Evolutionary conservation across 2,888 invertebrate species (phyloP).

Genomic region (Argyresthia albistria): DNA sequence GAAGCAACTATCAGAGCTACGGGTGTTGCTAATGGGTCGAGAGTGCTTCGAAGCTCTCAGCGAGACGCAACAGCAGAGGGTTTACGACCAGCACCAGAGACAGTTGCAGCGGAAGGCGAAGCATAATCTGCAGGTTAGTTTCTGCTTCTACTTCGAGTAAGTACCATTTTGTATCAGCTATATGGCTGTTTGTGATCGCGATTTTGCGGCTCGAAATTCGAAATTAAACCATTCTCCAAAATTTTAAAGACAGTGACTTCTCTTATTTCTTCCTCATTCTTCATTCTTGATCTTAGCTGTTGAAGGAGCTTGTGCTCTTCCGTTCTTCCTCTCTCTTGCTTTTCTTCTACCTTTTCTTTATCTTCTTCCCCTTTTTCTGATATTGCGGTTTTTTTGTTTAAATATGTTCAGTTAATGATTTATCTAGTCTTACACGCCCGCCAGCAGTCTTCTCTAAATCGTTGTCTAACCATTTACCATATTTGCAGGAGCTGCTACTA

Average conservation of each 20-base stretch:
- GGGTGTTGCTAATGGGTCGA: constrained; percentile 92
- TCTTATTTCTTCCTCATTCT: too few relatives aligned
- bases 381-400: too few relatives aligned
- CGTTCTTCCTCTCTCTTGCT: neutral
- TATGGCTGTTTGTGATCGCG: too few relatives aligned
- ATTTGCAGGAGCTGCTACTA: constrained; percentile 82
- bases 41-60: constrained; percentile 94
- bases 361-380: neutral
- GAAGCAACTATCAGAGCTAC: constrained; percentile 91
- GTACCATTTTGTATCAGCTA: too few relatives aligned
- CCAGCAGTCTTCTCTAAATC: neutral
- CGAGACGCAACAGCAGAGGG: constrained; percentile 91
- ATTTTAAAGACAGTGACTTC: too few relatives aligned
- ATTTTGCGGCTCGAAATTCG: too few relatives aligned
- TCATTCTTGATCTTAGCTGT: too few relatives aligned
- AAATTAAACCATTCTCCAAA: too few relatives aligned
- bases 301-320: too few relatives aligned
- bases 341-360: neutral
- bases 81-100: constrained; percentile 94
- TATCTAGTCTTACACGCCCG: neutral
- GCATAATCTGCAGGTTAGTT: constrained; percentile 85
- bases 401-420: too few relatives aligned
- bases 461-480: neutral
- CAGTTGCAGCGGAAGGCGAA: constrained; percentile 92
- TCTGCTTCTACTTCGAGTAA: too few relatives aligned